Percentiles rank a stretch among this genome's conserved stretches.
Evolutionary conservation across 2,888 invertebrate genomes (phyloP).

Genomic region (Pandemis corylana): DNA sequence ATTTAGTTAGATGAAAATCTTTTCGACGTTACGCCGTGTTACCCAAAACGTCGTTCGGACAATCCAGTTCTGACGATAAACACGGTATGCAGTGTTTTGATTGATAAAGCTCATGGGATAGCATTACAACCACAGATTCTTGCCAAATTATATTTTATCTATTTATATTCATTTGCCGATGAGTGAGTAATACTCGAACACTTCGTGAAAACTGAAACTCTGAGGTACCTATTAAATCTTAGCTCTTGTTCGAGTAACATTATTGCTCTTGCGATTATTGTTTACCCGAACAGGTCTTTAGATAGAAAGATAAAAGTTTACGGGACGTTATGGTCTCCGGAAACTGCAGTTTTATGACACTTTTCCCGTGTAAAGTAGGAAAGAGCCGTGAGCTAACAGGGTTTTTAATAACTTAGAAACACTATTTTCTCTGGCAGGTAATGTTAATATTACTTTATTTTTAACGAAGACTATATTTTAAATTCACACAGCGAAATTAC

Average conservation of each 20-base stretch:
- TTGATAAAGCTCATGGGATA: too few relatives aligned
- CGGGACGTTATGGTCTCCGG: slow-evolving; percentile 8
- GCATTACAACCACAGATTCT: too few relatives aligned
- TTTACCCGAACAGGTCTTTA: slow-evolving; percentile 10
- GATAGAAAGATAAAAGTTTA: slow-evolving; percentile 18
- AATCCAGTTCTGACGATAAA: too few relatives aligned
- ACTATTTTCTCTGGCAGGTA: background rate
- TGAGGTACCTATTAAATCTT: background rate
- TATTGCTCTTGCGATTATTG: background rate
- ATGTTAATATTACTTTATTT: background rate
- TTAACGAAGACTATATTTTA: too few relatives aligned
- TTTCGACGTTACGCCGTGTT: too few relatives aligned
- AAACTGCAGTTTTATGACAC: slow-evolving; percentile 11
- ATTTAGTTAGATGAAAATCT: too few relatives aligned
- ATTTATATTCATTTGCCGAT: too few relatives aligned
- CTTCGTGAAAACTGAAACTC: background rate
- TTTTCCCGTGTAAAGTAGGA: slow-evolving; percentile 10
- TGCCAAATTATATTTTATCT: too few relatives aligned
- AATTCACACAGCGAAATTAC: too few relatives aligned
- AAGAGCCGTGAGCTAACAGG: slow-evolving; percentile 7
- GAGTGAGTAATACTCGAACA: background rate
- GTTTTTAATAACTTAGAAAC: slow-evolving; percentile 5
- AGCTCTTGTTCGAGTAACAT: background rate
- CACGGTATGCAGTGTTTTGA: too few relatives aligned
- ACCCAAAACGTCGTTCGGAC: too few relatives aligned